phyloP scores from a whole-genome alignment of 2,113 vertebrate genomes.

The Phalacrocorax pelagicus region DNA sequence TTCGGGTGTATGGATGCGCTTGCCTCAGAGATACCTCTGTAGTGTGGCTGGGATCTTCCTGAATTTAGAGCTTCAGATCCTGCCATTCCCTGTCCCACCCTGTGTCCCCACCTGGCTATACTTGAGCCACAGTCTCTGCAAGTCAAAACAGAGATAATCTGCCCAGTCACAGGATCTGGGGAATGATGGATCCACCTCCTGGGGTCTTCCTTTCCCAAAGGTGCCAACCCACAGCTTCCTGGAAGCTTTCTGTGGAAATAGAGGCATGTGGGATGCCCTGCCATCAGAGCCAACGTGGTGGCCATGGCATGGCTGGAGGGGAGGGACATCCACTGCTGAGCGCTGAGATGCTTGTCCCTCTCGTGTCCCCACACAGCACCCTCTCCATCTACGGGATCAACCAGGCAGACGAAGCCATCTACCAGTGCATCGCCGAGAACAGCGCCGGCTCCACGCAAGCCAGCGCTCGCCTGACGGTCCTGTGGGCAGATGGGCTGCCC shows the following conservation, averaged over 20 bases:
- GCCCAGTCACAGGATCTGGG: neutral
- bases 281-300: neutral
- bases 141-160: neutral
- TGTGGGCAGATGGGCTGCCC: conserved; percentile 92
- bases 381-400: conserved; percentile 91
- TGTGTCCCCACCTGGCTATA: neutral
- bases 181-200: neutral
- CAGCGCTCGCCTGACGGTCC: conserved; percentile 92
- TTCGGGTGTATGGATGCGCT: neutral
- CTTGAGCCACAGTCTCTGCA: neutral
- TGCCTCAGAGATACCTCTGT: neutral
- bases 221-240: neutral
- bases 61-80: neutral
- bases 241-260: neutral
- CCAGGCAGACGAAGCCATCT: conserved; percentile 95
- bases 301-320: neutral
- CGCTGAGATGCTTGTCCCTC: neutral
- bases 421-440: conserved; percentile 97
- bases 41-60: neutral
- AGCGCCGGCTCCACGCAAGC: conserved; percentile 94
- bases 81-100: neutral
- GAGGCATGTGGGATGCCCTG: neutral
- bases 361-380: conserved; percentile 76
- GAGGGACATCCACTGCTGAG: accelerated
- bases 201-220: neutral